These are phyloP conservation scores for Macrophya alboannulata DNA, from an alignment of 2,888 invertebrate species.

Conservation along the genomic window DNA sequence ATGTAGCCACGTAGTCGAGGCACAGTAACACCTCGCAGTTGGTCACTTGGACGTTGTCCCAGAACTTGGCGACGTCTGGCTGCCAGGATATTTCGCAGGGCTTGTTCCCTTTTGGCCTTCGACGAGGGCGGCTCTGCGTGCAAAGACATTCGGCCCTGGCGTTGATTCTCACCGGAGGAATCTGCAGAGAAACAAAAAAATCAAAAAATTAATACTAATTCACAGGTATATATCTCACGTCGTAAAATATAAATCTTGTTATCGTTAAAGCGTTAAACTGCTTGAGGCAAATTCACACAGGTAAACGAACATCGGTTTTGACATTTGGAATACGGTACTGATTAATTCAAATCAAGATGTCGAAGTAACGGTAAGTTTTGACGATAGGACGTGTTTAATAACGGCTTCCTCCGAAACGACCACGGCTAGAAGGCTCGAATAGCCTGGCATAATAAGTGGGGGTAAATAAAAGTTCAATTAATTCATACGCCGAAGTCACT, in stretches of 20 bases:
- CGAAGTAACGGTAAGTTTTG: slow-evolving; percentile 46
- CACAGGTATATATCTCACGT: not conserved
- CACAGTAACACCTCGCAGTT: slow-evolving; percentile 59
- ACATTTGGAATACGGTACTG: not conserved
- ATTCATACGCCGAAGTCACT: slow-evolving; percentile 15
- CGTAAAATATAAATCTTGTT: not conserved
- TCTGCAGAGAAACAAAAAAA: slow-evolving; percentile 67
- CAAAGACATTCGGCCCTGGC: slow-evolving; percentile 70
- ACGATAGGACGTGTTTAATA: slow-evolving; percentile 31
- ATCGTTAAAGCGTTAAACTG: not conserved
- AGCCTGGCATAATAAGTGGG: slow-evolving; percentile 7
- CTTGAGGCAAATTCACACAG: not conserved
- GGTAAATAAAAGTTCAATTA: slow-evolving; percentile 44
- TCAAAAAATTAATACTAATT: not conserved
- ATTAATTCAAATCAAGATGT: slow-evolving; percentile 49
- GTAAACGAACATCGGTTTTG: not conserved
- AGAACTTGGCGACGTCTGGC: slow-evolving; percentile 84
- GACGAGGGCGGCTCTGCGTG: slow-evolving; percentile 71
- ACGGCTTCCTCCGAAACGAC: slow-evolving; percentile 45
- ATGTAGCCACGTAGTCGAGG: slow-evolving; percentile 58
- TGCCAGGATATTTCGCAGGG: slow-evolving; percentile 80
- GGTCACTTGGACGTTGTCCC: slow-evolving; percentile 79
- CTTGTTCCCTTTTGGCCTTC: slow-evolving; percentile 74
- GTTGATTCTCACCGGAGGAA: slow-evolving; percentile 65
- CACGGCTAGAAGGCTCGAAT: slow-evolving; percentile 32